These are phyloP conservation scores for Drosophila chauvacae DNA, from an alignment of 1,140 invertebrate species.

Conservation along the genomic window DNA sequence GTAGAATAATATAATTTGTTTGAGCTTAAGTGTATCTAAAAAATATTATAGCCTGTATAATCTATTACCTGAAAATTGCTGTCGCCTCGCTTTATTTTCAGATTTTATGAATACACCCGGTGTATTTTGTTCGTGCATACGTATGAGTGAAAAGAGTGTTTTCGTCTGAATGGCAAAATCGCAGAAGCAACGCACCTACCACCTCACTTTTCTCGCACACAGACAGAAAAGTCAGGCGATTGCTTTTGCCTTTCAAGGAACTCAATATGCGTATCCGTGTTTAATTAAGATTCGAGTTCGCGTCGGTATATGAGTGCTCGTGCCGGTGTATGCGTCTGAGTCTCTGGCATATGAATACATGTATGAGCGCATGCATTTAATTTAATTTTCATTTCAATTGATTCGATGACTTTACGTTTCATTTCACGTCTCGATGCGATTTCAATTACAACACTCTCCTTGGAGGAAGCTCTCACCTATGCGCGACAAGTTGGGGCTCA, in stretches of 20 bases:
- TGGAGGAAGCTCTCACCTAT: constrained; percentile 42
- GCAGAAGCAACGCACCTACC: constrained; percentile 14
- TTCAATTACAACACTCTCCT: constrained; percentile 69
- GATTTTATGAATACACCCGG: constrained; percentile 4
- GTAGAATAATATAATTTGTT: not conserved
- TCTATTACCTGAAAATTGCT: not conserved
- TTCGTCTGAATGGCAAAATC: constrained; percentile 53
- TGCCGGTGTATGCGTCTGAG: constrained; percentile 25
- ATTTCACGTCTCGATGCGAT: constrained; percentile 81
- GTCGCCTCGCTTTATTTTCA: constrained; percentile 11
- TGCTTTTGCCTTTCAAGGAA: constrained; percentile 74
- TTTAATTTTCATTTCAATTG: constrained; percentile 84
- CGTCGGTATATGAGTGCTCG: constrained; percentile 21
- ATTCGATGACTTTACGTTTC: constrained; percentile 83
- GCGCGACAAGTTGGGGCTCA: constrained; percentile 33
- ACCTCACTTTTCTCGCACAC: constrained; percentile 6
- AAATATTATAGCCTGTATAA: not conserved
- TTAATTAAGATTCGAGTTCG: constrained; percentile 79
- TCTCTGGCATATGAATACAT: constrained; percentile 71
- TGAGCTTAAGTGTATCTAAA: not conserved
- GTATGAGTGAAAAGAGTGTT: constrained; percentile 39
- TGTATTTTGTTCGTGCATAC: not conserved
- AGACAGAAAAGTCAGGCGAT: constrained; percentile 54
- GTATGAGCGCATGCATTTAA: constrained; percentile 80
- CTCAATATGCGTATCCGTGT: constrained; percentile 78